phyloP scores from a whole-genome alignment of 2,797 vertebrate species.

The Sebastiscus albofasciatus region DNA sequence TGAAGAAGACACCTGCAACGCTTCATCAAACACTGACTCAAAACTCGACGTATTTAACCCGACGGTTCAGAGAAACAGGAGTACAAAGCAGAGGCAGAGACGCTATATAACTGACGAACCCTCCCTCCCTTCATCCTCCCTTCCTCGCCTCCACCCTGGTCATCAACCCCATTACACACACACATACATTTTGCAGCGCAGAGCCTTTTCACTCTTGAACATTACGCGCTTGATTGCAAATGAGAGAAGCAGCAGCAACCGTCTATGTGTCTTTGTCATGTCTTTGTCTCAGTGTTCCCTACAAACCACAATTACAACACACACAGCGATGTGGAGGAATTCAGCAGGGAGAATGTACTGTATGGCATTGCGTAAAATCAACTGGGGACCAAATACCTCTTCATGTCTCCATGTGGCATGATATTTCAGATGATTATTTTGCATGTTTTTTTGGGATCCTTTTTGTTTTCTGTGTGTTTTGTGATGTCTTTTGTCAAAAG shows the following conservation, averaged over 20 bases:
- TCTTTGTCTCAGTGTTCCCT: conserved; percentile 41
- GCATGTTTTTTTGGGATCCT: background rate
- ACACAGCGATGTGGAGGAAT: conserved; percentile 6
- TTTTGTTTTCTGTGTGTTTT: background rate
- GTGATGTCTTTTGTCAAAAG: background rate
- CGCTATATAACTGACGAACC: background rate
- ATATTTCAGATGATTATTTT: background rate
- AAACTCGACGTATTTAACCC: background rate
- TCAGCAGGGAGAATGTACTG: background rate
- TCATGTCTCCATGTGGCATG: background rate
- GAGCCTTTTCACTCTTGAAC: conserved; percentile 35
- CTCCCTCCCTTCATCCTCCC: too few species aligned
- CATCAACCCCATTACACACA: conserved; percentile 49
- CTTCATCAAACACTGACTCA: conserved; percentile 3
- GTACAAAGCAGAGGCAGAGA: background rate
- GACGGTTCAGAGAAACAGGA: background rate
- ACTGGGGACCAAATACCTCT: background rate
- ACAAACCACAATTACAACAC: background rate
- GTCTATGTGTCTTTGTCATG: conserved; percentile 14
- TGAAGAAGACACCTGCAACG: background rate
- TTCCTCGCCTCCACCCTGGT: background rate
- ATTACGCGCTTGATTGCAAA: conserved; percentile 44
- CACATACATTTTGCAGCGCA: conserved; percentile 43
- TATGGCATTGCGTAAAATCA: background rate
- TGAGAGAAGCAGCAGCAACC: conserved; percentile 31